Percentiles rank a stretch among this genome's conserved stretches.
Conservation (phyloP, 2,797 vertebrate species). For the Nothura maculosa region DNA sequence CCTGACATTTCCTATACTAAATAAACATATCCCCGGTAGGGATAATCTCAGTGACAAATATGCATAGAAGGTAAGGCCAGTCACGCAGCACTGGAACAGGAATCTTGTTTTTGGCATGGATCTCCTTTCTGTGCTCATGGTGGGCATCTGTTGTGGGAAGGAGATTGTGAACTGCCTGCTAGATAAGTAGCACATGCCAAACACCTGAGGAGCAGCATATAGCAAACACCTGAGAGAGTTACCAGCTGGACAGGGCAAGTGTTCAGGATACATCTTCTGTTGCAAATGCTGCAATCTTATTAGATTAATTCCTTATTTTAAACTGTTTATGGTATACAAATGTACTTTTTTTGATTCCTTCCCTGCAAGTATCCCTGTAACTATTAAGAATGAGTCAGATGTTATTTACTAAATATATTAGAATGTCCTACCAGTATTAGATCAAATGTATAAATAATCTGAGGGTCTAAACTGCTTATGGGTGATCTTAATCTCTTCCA, state of each 20-base stretch:
- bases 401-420: constrained; percentile 34
- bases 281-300: constrained; percentile 50
- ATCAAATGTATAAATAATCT: constrained; percentile 56
- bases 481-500: constrained; percentile 65
- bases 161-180: constrained; percentile 16
- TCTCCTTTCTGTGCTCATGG: neutral
- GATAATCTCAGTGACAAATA: neutral
- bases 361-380: neutral
- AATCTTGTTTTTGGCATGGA: neutral
- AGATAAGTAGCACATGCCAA: constrained; percentile 13
- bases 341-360: constrained; percentile 38
- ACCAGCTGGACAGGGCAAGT: constrained; percentile 27
- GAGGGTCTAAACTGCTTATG: constrained; percentile 7
- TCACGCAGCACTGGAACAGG: neutral
- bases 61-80: neutral
- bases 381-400: constrained; percentile 27
- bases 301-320: constrained; percentile 46
- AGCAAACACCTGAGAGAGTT: constrained; percentile 15
- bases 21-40: constrained; percentile 21
- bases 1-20: neutral
- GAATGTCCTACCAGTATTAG: constrained; percentile 31
- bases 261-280: neutral
- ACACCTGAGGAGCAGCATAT: neutral
- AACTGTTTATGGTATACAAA: neutral
- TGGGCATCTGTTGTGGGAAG: constrained; percentile 19